phyloP scores from a whole-genome alignment of 1,140 invertebrate genomes.

The Drosophila parvula region DNA sequence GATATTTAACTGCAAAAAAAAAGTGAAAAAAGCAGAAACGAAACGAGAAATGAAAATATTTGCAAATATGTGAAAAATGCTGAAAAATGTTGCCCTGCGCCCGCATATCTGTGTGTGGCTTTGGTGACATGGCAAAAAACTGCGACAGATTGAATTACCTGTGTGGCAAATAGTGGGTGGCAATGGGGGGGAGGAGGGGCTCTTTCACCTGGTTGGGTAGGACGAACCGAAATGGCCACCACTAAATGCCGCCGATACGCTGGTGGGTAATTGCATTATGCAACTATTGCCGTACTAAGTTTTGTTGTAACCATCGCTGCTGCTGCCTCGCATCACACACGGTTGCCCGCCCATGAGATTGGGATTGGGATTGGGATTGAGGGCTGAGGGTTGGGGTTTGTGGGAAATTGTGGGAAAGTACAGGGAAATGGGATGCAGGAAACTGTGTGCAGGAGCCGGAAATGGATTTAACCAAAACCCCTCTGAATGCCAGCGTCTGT shows the following conservation, averaged over 20 bases:
- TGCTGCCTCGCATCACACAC: slow-evolving; percentile 26
- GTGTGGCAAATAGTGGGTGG: slow-evolving; percentile 21
- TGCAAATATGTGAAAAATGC: slow-evolving; percentile 71
- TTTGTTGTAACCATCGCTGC: slow-evolving; percentile 65
- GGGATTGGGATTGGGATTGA: background rate
- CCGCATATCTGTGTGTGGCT: slow-evolving; percentile 12
- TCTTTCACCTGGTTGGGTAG: slow-evolving; percentile 46
- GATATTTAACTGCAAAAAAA: slow-evolving; percentile 49
- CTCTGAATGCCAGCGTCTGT: slow-evolving; percentile 16
- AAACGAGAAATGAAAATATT: slow-evolving; percentile 73
- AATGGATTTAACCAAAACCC: slow-evolving; percentile 66
- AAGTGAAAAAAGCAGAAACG: slow-evolving; percentile 1
- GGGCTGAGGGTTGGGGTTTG: background rate
- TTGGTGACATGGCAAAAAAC: slow-evolving; percentile 59
- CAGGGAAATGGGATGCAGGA: slow-evolving; percentile 1
- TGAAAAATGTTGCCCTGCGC: slow-evolving; percentile 56
- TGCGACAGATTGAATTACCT: slow-evolving; percentile 80
- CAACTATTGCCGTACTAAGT: slow-evolving; percentile 81
- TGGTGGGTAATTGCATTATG: slow-evolving; percentile 79
- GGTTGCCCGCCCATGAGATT: slow-evolving; percentile 28
- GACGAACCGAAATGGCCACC: slow-evolving; percentile 42
- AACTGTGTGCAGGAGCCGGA: slow-evolving; percentile 58
- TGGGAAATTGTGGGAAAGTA: slow-evolving; percentile 4
- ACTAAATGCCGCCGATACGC: slow-evolving; percentile 67
- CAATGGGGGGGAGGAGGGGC: background rate